Evolutionary conservation across 2,113 vertebrate species (phyloP).

Genomic region (Thalassarche chlororhynchos): DNA sequence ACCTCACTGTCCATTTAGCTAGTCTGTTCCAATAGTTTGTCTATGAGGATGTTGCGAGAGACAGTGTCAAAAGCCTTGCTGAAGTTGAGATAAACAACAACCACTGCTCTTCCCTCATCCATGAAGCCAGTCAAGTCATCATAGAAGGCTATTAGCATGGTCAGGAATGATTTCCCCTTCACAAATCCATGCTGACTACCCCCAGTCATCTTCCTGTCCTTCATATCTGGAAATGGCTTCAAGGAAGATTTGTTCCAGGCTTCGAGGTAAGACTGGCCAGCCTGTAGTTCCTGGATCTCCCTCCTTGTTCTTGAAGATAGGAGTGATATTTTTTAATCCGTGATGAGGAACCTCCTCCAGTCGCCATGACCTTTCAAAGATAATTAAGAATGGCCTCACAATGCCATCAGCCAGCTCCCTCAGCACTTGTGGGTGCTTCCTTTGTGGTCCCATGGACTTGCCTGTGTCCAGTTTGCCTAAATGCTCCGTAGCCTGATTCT

Average conservation of each 20-base stretch:
- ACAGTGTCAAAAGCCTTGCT: neutral
- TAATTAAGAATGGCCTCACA: neutral
- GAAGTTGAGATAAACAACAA: neutral
- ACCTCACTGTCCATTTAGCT: neutral
- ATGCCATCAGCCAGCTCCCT: neutral
- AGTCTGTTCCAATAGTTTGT: neutral
- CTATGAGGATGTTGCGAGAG: neutral
- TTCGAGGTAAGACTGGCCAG: neutral
- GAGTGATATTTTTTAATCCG: rapidly evolving
- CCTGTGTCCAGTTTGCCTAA: neutral
- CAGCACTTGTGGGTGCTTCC: neutral
- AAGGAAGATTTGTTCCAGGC: neutral
- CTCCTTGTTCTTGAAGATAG: neutral
- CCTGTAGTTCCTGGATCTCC: neutral
- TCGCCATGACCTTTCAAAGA: neutral
- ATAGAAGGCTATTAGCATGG: neutral
- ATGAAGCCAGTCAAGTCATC: neutral
- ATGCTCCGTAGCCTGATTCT: neutral
- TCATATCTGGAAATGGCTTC: neutral
- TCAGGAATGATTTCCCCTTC: neutral
- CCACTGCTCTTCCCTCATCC: neutral
- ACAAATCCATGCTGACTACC: neutral
- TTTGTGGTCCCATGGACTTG: rapidly evolving
- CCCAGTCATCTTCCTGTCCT: neutral
- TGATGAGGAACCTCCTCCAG: neutral